Conservation (phyloP, 2,113 vertebrate species). For the Microtus montanus region DNA sequence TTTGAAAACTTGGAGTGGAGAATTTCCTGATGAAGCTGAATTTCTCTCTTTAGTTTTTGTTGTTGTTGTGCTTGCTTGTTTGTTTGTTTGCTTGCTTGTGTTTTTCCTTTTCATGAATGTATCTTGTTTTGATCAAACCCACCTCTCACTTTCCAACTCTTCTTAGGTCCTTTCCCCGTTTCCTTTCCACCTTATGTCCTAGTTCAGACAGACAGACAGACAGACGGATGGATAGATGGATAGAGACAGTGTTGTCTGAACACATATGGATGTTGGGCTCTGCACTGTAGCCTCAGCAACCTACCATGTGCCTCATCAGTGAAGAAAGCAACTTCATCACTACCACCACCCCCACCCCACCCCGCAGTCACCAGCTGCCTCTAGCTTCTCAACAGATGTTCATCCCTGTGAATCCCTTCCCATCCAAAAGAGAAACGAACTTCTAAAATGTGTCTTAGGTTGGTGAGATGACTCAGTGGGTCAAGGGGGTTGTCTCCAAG, state of each 20-base stretch:
- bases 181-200: not conserved
- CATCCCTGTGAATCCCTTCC: no score
- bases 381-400: not conserved
- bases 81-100: not conserved
- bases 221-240: not conserved
- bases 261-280: not conserved
- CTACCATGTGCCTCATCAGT: not conserved
- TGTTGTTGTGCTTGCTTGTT: not conserved
- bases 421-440: not conserved
- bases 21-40: constrained; percentile 73
- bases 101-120: not conserved
- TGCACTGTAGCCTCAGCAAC: not conserved
- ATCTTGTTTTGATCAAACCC: not conserved
- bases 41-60: not conserved
- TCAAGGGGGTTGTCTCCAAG: not conserved
- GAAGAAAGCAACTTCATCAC: not conserved
- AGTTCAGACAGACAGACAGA: not conserved
- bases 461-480: not conserved
- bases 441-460: constrained; percentile 15
- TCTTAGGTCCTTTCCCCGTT: not conserved
- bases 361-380: not conserved
- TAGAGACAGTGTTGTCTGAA: not conserved
- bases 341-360: no score
- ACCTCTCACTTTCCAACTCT: not conserved
- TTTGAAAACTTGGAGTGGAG: constrained; percentile 64